Conservation (phyloP, 1,140 invertebrate genomes). For the Aphelenchoides avenae region DNA sequence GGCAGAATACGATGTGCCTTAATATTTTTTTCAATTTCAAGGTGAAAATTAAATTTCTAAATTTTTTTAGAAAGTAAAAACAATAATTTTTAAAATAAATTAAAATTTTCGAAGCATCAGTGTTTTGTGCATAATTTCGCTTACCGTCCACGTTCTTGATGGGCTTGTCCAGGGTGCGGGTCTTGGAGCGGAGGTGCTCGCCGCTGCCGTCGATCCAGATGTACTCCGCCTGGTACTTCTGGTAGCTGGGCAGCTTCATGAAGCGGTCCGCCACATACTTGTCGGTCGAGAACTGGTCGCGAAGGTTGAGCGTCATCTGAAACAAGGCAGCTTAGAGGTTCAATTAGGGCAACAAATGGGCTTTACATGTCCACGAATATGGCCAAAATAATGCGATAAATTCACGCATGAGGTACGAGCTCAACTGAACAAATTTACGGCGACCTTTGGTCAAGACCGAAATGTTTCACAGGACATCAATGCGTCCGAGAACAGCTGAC, state of each 20-base stretch:
- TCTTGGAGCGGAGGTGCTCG: slow-evolving; percentile 80
- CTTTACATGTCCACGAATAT: too few relatives aligned
- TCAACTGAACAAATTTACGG: too few relatives aligned
- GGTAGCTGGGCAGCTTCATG: slow-evolving; percentile 72
- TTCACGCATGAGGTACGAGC: too few relatives aligned
- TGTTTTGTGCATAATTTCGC: slow-evolving; percentile 4
- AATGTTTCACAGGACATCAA: too few relatives aligned
- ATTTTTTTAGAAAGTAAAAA: not conserved
- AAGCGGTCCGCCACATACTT: slow-evolving; percentile 72
- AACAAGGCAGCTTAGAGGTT: too few relatives aligned
- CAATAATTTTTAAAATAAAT: not conserved
- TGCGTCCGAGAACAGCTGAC: too few relatives aligned
- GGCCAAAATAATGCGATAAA: too few relatives aligned
- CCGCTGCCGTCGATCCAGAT: slow-evolving; percentile 93
- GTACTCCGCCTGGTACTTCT: slow-evolving; percentile 77
- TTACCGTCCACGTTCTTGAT: slow-evolving; percentile 70
- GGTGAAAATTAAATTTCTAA: not conserved
- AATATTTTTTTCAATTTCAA: not conserved
- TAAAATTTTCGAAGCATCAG: not conserved
- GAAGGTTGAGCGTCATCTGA: slow-evolving; percentile 55
- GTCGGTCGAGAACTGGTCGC: slow-evolving; percentile 66
- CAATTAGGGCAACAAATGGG: slow-evolving; percentile 22
- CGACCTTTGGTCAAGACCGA: too few relatives aligned
- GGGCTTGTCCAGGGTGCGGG: slow-evolving; percentile 74
- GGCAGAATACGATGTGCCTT: not conserved